Conservation (phyloP, 2,113 vertebrate genomes). For the Solea senegalensis region DNA sequence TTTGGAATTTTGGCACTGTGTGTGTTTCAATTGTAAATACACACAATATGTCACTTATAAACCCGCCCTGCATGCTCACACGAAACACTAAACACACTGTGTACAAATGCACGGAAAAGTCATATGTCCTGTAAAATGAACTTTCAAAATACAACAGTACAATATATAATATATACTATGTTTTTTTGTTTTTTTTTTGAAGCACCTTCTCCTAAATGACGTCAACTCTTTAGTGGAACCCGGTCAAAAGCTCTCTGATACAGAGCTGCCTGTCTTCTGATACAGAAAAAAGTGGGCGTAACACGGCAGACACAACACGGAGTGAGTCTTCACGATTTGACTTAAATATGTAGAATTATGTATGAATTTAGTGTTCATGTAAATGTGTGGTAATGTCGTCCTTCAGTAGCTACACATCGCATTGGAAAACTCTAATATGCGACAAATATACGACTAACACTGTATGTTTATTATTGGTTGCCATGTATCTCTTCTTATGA, state of each 20-base stretch:
- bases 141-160: not conserved
- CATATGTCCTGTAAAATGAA: not conserved
- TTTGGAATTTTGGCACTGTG: slow-evolving; percentile 16
- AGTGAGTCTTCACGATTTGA: slow-evolving; percentile 4
- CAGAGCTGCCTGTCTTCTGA: slow-evolving; percentile 55
- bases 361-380: not conserved
- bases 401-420: not conserved
- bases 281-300: slow-evolving; percentile 49
- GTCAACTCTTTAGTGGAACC: slow-evolving; percentile 24
- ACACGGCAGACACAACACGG: slow-evolving; percentile 4
- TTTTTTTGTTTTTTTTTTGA: not conserved
- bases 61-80: not conserved
- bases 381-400: not conserved
- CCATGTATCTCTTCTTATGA: not conserved
- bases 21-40: slow-evolving; percentile 4
- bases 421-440: not conserved
- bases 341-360: slow-evolving; percentile 6
- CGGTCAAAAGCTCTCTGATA: slow-evolving; percentile 44
- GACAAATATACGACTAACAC: not conserved
- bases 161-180: not conserved
- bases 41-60: not conserved
- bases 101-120: slow-evolving; percentile 2
- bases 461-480: not conserved
- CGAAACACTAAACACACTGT: not conserved
- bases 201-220: not conserved